A percentile compares a stretch with the other conserved stretches of the same genome.
Conservation (phyloP, 2,797 vertebrate species). For the Lateolabrax maculatus region DNA sequence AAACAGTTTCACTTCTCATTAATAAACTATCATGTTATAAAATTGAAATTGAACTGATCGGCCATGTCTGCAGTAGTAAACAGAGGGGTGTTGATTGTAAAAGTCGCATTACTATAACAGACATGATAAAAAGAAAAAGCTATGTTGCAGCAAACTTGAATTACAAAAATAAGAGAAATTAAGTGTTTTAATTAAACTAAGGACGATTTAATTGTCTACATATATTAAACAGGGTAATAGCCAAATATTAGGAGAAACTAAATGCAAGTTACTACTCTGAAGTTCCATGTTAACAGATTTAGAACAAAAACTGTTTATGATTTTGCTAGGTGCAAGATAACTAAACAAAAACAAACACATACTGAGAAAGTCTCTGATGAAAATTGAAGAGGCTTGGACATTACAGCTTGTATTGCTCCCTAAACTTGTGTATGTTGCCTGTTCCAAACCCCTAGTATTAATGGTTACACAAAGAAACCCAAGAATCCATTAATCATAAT, state of each 20-base stretch:
- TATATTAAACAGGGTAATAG: not conserved
- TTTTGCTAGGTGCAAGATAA: not conserved
- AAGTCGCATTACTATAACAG: conserved; percentile 23
- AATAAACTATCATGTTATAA: conserved; percentile 82
- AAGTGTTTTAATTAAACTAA: not conserved
- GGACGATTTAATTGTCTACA: not conserved
- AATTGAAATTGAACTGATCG: conserved; percentile 82
- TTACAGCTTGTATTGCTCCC: conserved; percentile 86
- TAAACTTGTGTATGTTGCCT: conserved; percentile 91
- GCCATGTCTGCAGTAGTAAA: conserved; percentile 76
- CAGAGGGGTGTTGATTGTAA: conserved; percentile 31
- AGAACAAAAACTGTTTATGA: not conserved
- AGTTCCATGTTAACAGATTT: not conserved
- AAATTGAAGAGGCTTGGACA: conserved; percentile 55
- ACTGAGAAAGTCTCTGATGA: conserved; percentile 12
- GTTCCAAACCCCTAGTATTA: conserved; percentile 93
- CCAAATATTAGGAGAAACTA: not conserved
- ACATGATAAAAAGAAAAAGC: conserved; percentile 1
- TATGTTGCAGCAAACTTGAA: not conserved
- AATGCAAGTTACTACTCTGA: not conserved
- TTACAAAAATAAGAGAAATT: not conserved
- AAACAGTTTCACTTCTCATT: conserved; percentile 86
- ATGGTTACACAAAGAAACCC: conserved; percentile 91
- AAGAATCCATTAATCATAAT: conserved; percentile 99
- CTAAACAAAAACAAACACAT: not conserved